Percentiles rank a stretch among this genome's conserved stretches.
Conservation (phyloP, 2,797 vertebrate genomes). For the Neosilurus hyrtlii region DNA sequence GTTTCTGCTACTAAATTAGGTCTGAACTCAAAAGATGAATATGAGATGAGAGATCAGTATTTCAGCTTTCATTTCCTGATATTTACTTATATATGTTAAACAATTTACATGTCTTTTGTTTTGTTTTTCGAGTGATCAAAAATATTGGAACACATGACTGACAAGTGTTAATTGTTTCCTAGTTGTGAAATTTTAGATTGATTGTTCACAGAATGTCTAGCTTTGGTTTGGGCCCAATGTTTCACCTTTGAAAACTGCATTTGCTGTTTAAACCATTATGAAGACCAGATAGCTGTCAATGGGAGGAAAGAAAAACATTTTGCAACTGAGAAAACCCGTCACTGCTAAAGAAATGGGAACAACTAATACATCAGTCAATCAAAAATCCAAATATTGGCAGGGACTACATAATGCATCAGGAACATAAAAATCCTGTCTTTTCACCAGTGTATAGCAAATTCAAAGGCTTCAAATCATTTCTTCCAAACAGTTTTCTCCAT, state of each 20-base stretch:
- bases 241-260: background rate
- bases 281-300: background rate
- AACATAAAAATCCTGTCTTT: too few species aligned
- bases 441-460: too few species aligned
- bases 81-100: background rate
- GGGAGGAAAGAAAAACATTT: background rate
- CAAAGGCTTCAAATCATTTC: too few species aligned
- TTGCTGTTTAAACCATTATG: background rate
- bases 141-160: background rate
- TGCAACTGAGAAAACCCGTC: too few species aligned
- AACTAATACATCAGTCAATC: too few species aligned
- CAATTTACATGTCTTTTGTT: background rate
- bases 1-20: background rate
- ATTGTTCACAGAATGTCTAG: background rate
- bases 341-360: background rate
- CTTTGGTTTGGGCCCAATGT: background rate
- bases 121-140: background rate
- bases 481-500: too few species aligned
- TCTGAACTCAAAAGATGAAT: background rate
- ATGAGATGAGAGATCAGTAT: background rate
- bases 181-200: background rate
- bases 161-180: background rate
- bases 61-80: background rate
- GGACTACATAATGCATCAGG: too few species aligned
- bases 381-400: too few species aligned